Base-by-base conservation (phyloP, 2,888 invertebrate species). In the Coleophora deauratella region DNA sequence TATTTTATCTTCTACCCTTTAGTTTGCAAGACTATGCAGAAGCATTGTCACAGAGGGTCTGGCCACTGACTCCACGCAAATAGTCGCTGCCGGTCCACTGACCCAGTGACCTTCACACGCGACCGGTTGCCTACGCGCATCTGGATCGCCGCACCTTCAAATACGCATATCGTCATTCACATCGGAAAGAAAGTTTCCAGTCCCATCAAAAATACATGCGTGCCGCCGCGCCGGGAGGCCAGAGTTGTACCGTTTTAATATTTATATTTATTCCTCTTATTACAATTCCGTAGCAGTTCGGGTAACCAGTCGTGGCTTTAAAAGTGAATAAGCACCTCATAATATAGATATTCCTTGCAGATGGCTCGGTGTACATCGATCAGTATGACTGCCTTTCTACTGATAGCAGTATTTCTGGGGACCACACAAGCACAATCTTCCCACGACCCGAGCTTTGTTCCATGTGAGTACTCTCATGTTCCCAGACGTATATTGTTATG, bases 61-160 rank as follows among this genome's bases (percentile, higher is more conserved):
- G 33, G 33, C 6, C 12, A 13, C 33, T 12, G 27, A 35, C 27
- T 13, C 27, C 10, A 2, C 33, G 42, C 38, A 14, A 32, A 35
- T 35, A 10, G 27, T 9, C 31, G 31, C 9, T 14, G 27, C 31
- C 59, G 66, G 70, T 68, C 73, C 65, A 72, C 68, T 81, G 68
- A 78, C 82, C 78, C 61, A 81, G 67, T 84, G 72, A 75, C 81
- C 80, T 72, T 79, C 70, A 66, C 56, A 48, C 52, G 42, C 57
- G 61, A 80, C 81, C 75, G 78, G 79, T 77, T 71, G 62, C 59
- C 54, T 56, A 44, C 54, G 52, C 57, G 62, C 65, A 69, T 58
- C 62, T 67, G 55, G 69, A 71, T 61, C 68, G 47, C 54, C 27
- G 21, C 11, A 12, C 33, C 27, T 41, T 37, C 13, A 28, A 33